phyloP scores from a whole-genome alignment of 2,888 invertebrate genomes.

The Andrena bucephala region DNA sequence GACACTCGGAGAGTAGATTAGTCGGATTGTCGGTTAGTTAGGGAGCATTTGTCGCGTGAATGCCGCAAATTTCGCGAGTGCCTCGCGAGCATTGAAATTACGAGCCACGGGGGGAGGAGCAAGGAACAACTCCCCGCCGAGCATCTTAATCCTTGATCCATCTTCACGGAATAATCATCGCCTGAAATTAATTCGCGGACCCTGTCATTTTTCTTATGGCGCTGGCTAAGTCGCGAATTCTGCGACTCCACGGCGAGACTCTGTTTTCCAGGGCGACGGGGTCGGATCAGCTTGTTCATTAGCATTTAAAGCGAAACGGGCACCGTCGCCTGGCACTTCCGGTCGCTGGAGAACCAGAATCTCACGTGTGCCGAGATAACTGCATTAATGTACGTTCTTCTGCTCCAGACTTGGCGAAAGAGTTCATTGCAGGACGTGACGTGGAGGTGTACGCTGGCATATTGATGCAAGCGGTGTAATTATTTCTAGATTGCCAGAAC shows the following conservation, averaged over 20 bases:
- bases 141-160: constrained; percentile 37
- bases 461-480: not conserved
- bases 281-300: constrained; percentile 64
- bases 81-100: constrained; percentile 31
- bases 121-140: constrained; percentile 1
- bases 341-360: not conserved
- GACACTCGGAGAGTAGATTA: constrained; percentile 12
- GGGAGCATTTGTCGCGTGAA: constrained; percentile 32
- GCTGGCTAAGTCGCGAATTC: not conserved
- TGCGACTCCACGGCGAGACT: not conserved
- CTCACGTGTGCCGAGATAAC: not conserved
- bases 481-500: too few relatives aligned
- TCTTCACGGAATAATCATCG: constrained; percentile 41
- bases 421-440: not conserved
- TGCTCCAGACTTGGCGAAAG: not conserved
- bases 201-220: constrained; percentile 51
- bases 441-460: not conserved
- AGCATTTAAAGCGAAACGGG: constrained; percentile 78
- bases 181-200: constrained; percentile 48
- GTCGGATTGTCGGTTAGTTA: constrained; percentile 59
- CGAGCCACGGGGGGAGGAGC: not conserved
- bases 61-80: constrained; percentile 35
- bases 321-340: constrained; percentile 23
- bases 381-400: not conserved
- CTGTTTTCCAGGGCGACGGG: constrained; percentile 15